phyloP scores from a whole-genome alignment of 1,140 invertebrate species.

The Reticulitermes speratus region DNA sequence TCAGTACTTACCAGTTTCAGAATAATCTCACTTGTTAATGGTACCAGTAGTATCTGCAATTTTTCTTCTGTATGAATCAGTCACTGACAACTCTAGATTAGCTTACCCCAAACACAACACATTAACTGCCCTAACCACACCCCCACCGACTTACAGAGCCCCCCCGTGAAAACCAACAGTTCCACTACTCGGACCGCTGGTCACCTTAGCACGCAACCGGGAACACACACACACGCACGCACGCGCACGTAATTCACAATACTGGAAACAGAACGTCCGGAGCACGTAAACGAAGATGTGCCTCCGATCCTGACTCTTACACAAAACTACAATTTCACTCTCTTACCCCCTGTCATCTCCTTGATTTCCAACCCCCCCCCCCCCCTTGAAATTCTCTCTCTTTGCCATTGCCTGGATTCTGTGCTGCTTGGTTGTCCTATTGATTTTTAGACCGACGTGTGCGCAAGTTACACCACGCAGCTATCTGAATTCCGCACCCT shows the following conservation, averaged over 20 bases:
- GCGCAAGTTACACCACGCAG: slow-evolving; percentile 12
- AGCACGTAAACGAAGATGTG: not conserved
- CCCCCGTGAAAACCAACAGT: not conserved
- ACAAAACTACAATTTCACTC: slow-evolving; percentile 10
- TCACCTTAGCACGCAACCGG: not conserved
- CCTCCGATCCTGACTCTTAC: not conserved
- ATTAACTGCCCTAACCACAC: not conserved
- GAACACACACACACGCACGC: not conserved
- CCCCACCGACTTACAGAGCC: not conserved
- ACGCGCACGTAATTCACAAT: not conserved
- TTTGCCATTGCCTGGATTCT: slow-evolving; percentile 9
- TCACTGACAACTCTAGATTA: not conserved
- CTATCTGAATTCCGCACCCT: slow-evolving; percentile 8
- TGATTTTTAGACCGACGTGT: slow-evolving; percentile 2
- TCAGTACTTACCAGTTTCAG: no score
- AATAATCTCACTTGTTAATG: not conserved
- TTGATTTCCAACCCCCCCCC: not conserved
- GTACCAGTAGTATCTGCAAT: not conserved
- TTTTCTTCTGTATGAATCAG: not conserved
- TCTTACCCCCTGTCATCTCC: not conserved
- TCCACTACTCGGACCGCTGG: not conserved
- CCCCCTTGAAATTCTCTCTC: not conserved
- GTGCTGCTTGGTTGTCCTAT: slow-evolving; percentile 3
- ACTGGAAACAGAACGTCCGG: not conserved
- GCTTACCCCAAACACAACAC: not conserved